A percentile compares a stretch with the other conserved stretches of the same genome.
Evolutionary conservation across 2,797 vertebrate genomes (phyloP).

Genomic region (Gephyroberyx darwinii): DNA sequence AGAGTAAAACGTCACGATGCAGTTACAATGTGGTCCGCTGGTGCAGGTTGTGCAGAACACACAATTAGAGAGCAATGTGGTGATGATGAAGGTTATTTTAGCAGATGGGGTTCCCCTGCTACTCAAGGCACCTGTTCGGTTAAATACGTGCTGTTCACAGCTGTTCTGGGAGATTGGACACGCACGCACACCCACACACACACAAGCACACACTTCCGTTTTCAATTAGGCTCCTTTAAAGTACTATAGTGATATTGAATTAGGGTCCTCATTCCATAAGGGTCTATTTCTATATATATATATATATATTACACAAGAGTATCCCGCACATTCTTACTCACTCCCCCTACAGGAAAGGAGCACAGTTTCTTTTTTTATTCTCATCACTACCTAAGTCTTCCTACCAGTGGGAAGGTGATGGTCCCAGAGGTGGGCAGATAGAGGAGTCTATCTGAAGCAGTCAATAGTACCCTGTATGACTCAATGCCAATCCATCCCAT

Average conservation of each 20-base stretch:
- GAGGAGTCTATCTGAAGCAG: neutral
- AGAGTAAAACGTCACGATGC: conserved; percentile 22
- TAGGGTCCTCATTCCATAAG: too few species aligned
- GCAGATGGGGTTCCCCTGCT: conserved; percentile 43
- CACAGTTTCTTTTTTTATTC: neutral
- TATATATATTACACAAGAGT: neutral
- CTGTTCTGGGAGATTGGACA: conserved; percentile 1
- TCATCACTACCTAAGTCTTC: neutral
- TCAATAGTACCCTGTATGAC: neutral
- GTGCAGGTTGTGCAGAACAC: conserved; percentile 28
- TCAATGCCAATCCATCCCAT: neutral
- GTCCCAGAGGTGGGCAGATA: neutral
- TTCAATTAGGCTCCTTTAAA: neutral
- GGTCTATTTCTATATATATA: too few species aligned
- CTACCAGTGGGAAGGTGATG: neutral
- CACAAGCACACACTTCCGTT: conserved; percentile 4
- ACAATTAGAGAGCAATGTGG: neutral
- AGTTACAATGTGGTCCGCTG: conserved; percentile 21
- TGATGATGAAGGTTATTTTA: conserved; percentile 34
- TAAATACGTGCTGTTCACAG: conserved; percentile 21
- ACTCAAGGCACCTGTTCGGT: conserved; percentile 35
- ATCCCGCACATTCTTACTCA: neutral
- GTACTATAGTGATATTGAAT: too few species aligned
- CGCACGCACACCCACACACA: conserved; percentile 2
- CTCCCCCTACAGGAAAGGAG: neutral